A percentile compares a stretch with the other conserved stretches of the same genome.
Evolutionary conservation across 2,888 invertebrate genomes (phyloP).

Genomic region (Ectemnius continuus): DNA sequence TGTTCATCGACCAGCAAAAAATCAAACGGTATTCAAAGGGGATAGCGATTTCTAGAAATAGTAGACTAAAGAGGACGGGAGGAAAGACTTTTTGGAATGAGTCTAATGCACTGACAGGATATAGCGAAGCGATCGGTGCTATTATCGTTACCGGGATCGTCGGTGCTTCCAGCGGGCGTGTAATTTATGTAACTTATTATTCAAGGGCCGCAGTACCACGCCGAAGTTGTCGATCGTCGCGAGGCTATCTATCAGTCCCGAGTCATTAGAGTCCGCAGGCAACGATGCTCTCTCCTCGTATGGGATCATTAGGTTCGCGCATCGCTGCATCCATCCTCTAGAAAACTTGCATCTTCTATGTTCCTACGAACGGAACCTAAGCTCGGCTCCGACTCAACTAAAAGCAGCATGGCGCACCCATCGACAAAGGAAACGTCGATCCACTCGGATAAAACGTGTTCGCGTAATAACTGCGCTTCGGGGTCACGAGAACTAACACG

Average conservation of each 20-base stretch:
- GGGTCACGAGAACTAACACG: too few relatives aligned
- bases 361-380: too few relatives aligned
- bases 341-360: too few relatives aligned
- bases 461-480: conserved; percentile 7
- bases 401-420: conserved; percentile 12
- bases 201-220: conserved; percentile 46
- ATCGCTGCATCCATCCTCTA: conserved; percentile 18
- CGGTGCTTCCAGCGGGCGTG: conserved; percentile 24
- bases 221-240: conserved; percentile 56
- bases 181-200: conserved; percentile 59
- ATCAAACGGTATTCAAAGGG: too few relatives aligned
- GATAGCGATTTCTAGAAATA: too few relatives aligned
- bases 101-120: too few relatives aligned
- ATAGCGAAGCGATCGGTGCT: conserved; percentile 2
- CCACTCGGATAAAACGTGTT: conserved; percentile 4
- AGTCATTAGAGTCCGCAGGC: conserved; percentile 52
- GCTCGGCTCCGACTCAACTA: neutral
- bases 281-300: conserved; percentile 31
- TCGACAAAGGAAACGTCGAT: conserved; percentile 22
- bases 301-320: conserved; percentile 51
- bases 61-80: too few relatives aligned
- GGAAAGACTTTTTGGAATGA: too few relatives aligned
- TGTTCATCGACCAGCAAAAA: too few relatives aligned
- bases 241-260: conserved; percentile 51
- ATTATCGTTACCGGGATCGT: conserved; percentile 36